Base-by-base conservation (phyloP, 2,113 vertebrate species). In the Scytalopus superciliaris region DNA sequence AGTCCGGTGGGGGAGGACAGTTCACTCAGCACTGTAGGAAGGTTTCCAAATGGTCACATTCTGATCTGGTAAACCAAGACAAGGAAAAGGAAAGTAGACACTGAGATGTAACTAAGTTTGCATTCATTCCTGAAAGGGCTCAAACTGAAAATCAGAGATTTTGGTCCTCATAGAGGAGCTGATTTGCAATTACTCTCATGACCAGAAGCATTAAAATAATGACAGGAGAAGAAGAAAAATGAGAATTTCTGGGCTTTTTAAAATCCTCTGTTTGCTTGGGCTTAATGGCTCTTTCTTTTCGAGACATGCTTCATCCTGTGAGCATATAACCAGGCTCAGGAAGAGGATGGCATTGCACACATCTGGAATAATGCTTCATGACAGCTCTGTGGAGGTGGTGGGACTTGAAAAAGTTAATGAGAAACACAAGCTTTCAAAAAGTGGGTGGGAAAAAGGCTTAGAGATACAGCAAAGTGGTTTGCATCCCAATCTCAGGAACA, bases 371-470 rank as follows among this genome's bases (percentile, higher is more conserved):
- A 70, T 28, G 12, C 79, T 90, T 33, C 67, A 12, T 28, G 21
- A 37, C 45, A 42, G 77, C 87, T 67, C 89, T 60, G 85, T n/a
- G 92, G 82, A 88, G 90, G 68, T 94, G 85, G 63, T 78, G 76
- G 90, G 79, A 22, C 90, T 96, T 50, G 67, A 53, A 55, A 68
- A 67, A 67, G 66, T 40, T 96, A 75, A 96, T 49, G 85, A 92
- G 85, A 94, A 96, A 90, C 92, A 92, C 56, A 93, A 91, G 30
- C 85, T 64, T 44, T 40, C 75, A 75, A 60, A 14, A 89, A 93
- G 56, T 52, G 87, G 56, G 78, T 86, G 90, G 92, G 93, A 79
- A 88, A 87, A 75, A 63, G 79, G 73, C 63, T 59, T 5, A 40
- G 92, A 79, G 86, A 84, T 66, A 9, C 35, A 95, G 75, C 14